A percentile compares a stretch with the other conserved stretches of the same genome.
These are phyloP conservation scores for Neodiprion pinetum DNA, from an alignment of 1,140 invertebrate genomes.

Conservation along the genomic window DNA sequence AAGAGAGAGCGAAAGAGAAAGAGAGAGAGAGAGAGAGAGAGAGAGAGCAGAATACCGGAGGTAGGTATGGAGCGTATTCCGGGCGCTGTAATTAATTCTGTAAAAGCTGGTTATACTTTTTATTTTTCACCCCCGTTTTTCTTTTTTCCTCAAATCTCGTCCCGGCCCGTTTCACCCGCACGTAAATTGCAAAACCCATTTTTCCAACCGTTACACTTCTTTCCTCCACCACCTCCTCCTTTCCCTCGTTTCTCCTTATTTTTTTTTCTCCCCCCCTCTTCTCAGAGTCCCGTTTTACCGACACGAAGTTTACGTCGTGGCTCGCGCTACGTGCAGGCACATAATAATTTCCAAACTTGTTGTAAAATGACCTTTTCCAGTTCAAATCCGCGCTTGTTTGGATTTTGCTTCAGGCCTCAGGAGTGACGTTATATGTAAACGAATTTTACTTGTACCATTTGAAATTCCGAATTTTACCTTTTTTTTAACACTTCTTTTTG, in stretches of 20 bases:
- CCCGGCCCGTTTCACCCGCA: neutral
- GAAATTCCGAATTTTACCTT: too few relatives aligned
- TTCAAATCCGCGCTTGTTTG: too few relatives aligned
- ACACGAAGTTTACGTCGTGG: neutral
- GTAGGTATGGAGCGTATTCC: neutral
- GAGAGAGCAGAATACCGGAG: neutral
- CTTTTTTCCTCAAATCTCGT: neutral
- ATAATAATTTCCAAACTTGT: too few relatives aligned
- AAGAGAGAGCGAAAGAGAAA: neutral
- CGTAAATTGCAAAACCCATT: neutral
- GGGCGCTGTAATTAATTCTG: neutral
- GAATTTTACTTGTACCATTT: too few relatives aligned
- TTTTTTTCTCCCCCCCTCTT: neutral
- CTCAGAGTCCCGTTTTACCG: neutral
- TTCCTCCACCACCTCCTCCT: neutral
- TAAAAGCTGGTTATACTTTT: neutral
- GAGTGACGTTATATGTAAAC: too few relatives aligned
- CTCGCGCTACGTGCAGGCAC: too few relatives aligned
- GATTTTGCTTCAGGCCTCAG: too few relatives aligned
- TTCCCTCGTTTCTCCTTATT: neutral
- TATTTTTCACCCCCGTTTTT: neutral
- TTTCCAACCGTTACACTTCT: too few relatives aligned
- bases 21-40: neutral
- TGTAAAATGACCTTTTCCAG: too few relatives aligned
- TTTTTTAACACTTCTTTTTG: too few relatives aligned